Conservation (phyloP, 64 coral and sea anemone genomes). For the Pocillopora verrucosa region DNA sequence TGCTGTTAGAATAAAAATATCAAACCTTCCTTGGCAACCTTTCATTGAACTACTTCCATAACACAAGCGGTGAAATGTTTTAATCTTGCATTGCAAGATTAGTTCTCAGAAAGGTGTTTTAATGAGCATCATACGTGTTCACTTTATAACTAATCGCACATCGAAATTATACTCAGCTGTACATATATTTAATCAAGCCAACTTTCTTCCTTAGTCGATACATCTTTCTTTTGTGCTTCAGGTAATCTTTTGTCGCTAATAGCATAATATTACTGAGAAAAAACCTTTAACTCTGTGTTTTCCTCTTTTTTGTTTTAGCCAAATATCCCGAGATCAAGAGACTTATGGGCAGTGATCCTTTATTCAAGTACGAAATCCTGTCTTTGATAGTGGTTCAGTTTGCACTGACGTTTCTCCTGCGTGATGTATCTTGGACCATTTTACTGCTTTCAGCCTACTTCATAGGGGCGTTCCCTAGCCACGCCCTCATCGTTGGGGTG, state of each 20-base stretch:
- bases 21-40: too few relatives aligned
- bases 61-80: too few relatives aligned
- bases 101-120: too few relatives aligned
- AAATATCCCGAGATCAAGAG: slow-evolving; percentile 82
- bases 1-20: too few relatives aligned
- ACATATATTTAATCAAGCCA: background rate
- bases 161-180: background rate
- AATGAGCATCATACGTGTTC: too few relatives aligned
- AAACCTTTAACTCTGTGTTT: background rate
- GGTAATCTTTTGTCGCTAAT: too few relatives aligned
- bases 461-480: slow-evolving; percentile 51
- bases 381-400: slow-evolving; percentile 55
- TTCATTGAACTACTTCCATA: too few relatives aligned
- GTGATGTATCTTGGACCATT: slow-evolving; percentile 49
- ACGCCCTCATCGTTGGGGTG: slow-evolving; percentile 53
- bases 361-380: slow-evolving; percentile 68
- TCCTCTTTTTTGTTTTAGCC: slow-evolving; percentile 17
- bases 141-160: too few relatives aligned
- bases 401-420: slow-evolving; percentile 21
- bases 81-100: too few relatives aligned
- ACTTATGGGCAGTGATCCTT: slow-evolving; percentile 62
- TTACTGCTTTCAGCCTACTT: slow-evolving; percentile 49
- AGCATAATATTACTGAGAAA: background rate
- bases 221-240: too few relatives aligned
- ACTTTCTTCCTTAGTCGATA: too few relatives aligned